Conservation (phyloP, 92 coral and sea anemone genomes). For the Isaurus tuberculatus region DNA sequence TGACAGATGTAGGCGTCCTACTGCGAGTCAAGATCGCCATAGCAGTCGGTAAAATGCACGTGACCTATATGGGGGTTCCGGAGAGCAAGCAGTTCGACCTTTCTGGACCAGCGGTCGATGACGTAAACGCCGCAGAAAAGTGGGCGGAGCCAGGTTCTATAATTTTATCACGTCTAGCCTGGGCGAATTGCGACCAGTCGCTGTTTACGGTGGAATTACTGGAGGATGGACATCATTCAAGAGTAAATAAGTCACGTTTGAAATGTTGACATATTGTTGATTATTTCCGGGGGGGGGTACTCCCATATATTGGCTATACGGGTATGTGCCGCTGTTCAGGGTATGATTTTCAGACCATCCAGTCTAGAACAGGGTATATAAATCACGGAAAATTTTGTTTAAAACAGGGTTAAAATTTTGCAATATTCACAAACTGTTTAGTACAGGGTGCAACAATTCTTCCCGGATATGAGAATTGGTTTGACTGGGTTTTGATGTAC, state of each 20-base stretch:
- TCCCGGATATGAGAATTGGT: too few relatives aligned
- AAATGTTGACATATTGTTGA: too few relatives aligned
- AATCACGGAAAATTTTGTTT: too few relatives aligned
- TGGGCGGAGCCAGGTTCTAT: conserved; percentile 99
- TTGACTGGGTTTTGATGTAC: too few relatives aligned
- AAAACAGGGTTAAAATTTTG: too few relatives aligned
- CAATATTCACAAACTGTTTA: too few relatives aligned
- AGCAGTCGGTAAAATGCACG: conserved; percentile 90
- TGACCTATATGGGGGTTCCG: conserved; percentile 86
- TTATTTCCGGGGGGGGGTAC: too few relatives aligned
- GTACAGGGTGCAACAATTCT: too few relatives aligned
- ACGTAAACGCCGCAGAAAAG: conserved; percentile 95
- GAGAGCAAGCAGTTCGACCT: conserved; percentile 98
- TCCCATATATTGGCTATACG: too few relatives aligned
- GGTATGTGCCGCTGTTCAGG: too few relatives aligned
- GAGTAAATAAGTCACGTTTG: conserved; percentile 52
- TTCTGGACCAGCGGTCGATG: conserved; percentile 95
- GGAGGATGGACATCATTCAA: conserved; percentile 89
- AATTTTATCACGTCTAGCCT: conserved; percentile 85
- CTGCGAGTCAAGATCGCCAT: conserved; percentile 96
- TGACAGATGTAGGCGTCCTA: conserved; percentile 96
- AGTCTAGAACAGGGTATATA: too few relatives aligned
- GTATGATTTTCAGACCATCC: too few relatives aligned
- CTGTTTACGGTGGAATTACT: conserved; percentile 82
- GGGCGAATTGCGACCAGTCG: conserved; percentile 87